phyloP scores from a whole-genome alignment of 1,140 invertebrate genomes.

The Neocloeon triangulifer region DNA sequence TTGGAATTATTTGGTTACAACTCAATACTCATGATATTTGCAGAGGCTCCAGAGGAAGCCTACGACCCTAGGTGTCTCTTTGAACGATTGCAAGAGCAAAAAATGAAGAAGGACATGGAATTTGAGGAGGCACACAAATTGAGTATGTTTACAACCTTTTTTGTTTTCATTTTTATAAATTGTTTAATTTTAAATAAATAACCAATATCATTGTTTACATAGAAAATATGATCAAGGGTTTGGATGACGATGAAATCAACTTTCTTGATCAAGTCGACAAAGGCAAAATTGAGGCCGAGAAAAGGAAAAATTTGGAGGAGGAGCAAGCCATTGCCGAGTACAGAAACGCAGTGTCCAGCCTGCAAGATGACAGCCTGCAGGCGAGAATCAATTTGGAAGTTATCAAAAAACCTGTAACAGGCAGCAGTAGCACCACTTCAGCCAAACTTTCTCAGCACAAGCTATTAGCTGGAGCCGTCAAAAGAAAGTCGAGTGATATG shows the following conservation, averaged over 20 bases:
- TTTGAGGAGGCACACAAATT: conserved; percentile 86
- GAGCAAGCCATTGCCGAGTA: conserved; percentile 61
- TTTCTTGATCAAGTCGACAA: conserved; percentile 77
- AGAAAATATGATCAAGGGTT: conserved; percentile 86
- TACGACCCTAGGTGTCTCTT: conserved; percentile 60
- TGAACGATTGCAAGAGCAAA: conserved; percentile 77
- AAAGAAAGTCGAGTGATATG: conserved; percentile 20
- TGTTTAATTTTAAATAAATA: conserved; percentile 4
- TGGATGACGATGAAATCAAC: conserved; percentile 87
- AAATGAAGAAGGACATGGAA: conserved; percentile 71
- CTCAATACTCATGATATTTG: conserved; percentile 4
- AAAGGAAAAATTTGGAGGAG: conserved; percentile 57
- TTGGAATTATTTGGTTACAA: conserved; percentile 6
- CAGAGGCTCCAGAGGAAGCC: conserved; percentile 66
- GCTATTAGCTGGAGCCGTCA: conserved; percentile 30
- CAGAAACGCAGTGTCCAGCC: conserved; percentile 47
- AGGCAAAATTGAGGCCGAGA: conserved; percentile 60
- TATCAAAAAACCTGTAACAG: too few relatives aligned
- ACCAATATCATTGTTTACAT: conserved; percentile 13
- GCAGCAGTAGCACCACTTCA: too few relatives aligned
- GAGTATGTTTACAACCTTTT: conserved; percentile 29
- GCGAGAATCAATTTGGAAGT: conserved; percentile 34
- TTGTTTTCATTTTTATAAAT: conserved; percentile 3
- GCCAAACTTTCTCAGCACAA: conserved; percentile 20
- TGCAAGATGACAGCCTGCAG: conserved; percentile 50